Conservation (phyloP, 2,888 invertebrate species). For the Fragum fragum region DNA sequence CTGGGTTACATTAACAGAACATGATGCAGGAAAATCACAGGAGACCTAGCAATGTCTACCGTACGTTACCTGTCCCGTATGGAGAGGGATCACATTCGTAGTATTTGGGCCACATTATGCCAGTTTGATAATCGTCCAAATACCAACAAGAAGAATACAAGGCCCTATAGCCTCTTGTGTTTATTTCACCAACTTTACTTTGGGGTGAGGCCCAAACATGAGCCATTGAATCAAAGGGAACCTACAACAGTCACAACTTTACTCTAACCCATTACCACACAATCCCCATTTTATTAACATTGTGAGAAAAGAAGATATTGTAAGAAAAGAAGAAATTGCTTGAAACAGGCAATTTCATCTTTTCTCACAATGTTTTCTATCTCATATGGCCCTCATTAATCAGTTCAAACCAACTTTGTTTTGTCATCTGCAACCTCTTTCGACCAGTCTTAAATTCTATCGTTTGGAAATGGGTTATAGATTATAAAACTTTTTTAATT, state of each 20-base stretch:
- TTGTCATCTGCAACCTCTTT: too few relatives aligned
- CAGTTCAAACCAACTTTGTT: too few relatives aligned
- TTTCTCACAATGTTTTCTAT: too few relatives aligned
- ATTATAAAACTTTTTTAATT: too few relatives aligned
- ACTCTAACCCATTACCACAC: too few relatives aligned
- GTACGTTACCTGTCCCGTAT: conserved; percentile 39
- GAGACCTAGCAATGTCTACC: background rate
- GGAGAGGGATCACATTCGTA: conserved; percentile 89
- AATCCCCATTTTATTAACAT: too few relatives aligned
- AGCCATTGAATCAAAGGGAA: conserved; percentile 78
- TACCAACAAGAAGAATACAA: conserved; percentile 83
- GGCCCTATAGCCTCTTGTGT: conserved; percentile 68
- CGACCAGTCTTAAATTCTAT: too few relatives aligned
- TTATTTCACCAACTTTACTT: conserved; percentile 61
- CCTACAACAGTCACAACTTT: conserved; percentile 54
- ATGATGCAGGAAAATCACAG: background rate
- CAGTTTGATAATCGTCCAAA: conserved; percentile 76
- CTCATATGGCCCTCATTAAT: too few relatives aligned
- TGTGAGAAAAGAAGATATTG: too few relatives aligned
- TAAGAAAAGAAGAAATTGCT: too few relatives aligned
- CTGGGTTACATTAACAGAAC: background rate
- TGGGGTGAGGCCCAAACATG: conserved; percentile 79
- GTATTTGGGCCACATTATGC: conserved; percentile 78
- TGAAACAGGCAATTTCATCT: too few relatives aligned
- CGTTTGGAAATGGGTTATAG: too few relatives aligned